Conservation (phyloP, 2,797 vertebrate species). For the Cossypha polioptera region DNA sequence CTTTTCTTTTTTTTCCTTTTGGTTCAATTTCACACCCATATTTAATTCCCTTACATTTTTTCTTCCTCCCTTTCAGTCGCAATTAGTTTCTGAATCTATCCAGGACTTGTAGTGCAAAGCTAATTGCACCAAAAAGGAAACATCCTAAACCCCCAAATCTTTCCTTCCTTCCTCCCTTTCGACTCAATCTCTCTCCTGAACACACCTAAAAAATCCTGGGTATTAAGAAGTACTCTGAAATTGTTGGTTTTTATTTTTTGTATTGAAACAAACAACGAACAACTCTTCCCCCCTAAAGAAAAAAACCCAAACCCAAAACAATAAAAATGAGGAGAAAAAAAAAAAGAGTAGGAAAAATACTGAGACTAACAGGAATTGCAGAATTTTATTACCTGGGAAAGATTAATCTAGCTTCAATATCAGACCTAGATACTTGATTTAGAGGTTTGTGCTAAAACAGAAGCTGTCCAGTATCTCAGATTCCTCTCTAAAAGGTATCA, state of each 20-base stretch:
- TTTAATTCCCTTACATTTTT: slow-evolving; percentile 40
- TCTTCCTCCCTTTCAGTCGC: background rate
- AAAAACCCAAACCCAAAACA: background rate
- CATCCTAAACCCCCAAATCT: background rate
- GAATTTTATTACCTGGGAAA: background rate
- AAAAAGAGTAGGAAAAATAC: background rate
- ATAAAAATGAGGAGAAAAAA: background rate
- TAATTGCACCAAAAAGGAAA: background rate
- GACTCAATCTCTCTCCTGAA: background rate
- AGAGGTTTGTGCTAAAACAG: background rate
- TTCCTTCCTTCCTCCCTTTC: background rate
- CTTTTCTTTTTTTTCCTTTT: background rate
- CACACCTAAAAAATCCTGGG: background rate
- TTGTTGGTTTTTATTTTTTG: background rate
- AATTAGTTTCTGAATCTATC: background rate
- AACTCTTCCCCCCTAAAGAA: accelerated
- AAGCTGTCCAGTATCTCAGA: background rate
- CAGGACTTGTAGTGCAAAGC: slow-evolving; percentile 13
- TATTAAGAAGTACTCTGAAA: background rate
- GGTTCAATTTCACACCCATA: slow-evolving; percentile 20
- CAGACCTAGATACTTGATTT: background rate
- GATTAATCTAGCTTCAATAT: background rate
- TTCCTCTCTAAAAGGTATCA: background rate
- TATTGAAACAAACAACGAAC: background rate
- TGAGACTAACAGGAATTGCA: background rate